Evolutionary conservation across 2,113 vertebrate species (phyloP), one percentile per base, ranked within the genome.

Genomic region (Lutjanus erythropterus): DNA sequence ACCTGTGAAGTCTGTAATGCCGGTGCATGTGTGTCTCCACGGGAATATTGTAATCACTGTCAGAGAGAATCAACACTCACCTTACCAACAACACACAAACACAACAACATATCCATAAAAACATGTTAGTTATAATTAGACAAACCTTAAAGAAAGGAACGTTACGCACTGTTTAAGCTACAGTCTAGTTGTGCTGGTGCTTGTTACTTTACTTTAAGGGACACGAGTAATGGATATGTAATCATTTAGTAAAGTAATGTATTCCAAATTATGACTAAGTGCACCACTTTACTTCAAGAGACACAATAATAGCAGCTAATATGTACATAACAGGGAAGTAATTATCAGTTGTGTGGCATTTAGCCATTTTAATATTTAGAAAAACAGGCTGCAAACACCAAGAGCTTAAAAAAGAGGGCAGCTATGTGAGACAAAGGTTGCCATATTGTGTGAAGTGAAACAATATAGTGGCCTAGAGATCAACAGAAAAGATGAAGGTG

Each of bases 1-100:
- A 87, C 85, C 80, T 87, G 88, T 80, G 77, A 74, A 56, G 80
- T 35, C 58, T 58, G 41, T 27, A 62, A 47, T 46, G 65, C 66
- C 42, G 8, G 55, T 50, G 35, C 25, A 23, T 41, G 52, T 55
- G 53, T 27, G 59, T 85, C 53, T 83, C 81, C 56, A 78, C 12
- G 19, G 83, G 80, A 31, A 29, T 15, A 21, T 61, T 9, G 6
- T 71, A 39, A 59, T 71, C 29, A 19, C 71, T 86, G 78, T 86
- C 81, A 37, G 70, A 78, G n/a, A 41, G 39, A 19, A 75, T 87
- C 83, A 81, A 33, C 62, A 84, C 35, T 79, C 82, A 58, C 58
- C 75, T 50, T 19, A 73, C 87, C 52, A 64, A 25, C 69, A 27
- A 42, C 60, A 44, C 62, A 27, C 35, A 21, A 9, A 23, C 52